A percentile compares a stretch with the other conserved stretches of the same genome.
Conservation (phyloP, 2,797 vertebrate species). For the Hybognathus amarus region DNA sequence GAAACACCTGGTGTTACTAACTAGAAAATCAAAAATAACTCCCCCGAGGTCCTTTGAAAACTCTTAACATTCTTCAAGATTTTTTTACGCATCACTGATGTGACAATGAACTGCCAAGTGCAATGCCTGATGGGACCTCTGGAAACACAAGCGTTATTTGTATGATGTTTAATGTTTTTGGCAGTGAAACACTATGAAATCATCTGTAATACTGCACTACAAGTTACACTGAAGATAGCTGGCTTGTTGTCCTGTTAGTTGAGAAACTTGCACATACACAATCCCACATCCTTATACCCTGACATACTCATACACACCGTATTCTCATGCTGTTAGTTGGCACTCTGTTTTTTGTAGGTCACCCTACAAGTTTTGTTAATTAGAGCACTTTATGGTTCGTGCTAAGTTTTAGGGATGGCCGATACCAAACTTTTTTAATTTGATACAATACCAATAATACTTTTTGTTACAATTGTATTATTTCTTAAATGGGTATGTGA, state of each 20-base stretch:
- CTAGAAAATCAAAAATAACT: slow-evolving; percentile 41
- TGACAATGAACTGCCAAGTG: slow-evolving; percentile 42
- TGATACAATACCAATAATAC: no score
- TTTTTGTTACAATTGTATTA: no score
- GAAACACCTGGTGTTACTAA: slow-evolving; percentile 72
- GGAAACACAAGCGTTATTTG: slow-evolving; percentile 53
- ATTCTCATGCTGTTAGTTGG: neutral
- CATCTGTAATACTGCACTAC: neutral
- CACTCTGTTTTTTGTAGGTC: no score
- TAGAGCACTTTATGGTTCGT: no score
- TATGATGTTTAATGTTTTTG: slow-evolving; percentile 9
- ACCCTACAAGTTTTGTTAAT: no score
- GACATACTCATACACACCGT: neutral
- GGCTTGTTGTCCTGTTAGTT: neutral
- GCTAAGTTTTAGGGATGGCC: no score
- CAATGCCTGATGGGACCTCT: slow-evolving; percentile 31
- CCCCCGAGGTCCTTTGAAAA: slow-evolving; percentile 54
- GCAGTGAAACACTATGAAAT: neutral
- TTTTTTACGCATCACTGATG: slow-evolving; percentile 46
- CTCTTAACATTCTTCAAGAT: slow-evolving; percentile 52
- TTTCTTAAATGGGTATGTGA: no score
- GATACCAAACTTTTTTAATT: no score
- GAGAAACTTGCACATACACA: neutral
- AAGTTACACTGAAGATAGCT: neutral
- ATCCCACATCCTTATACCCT: neutral